These are phyloP conservation scores for Rutilus rutilus DNA, from an alignment of 2,113 vertebrate genomes.

Conservation along the genomic window DNA sequence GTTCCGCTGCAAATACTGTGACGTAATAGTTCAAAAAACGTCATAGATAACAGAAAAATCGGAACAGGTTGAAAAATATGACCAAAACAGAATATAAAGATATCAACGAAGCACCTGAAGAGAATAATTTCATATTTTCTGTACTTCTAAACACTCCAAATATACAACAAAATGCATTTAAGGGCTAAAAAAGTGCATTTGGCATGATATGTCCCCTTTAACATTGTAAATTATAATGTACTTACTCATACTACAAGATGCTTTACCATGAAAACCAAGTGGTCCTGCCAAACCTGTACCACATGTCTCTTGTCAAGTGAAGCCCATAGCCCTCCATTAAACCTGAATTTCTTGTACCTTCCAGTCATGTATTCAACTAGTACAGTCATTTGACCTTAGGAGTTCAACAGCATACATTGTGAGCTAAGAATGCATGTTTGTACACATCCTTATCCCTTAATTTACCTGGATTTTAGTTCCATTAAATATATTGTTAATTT, in stretches of 20 bases:
- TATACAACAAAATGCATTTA: too few species aligned
- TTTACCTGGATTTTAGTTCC: neutral
- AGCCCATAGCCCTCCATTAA: neutral
- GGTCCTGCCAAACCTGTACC: conserved; percentile 1
- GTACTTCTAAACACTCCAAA: too few species aligned
- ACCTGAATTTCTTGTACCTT: conserved; percentile 21
- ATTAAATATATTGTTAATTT: neutral
- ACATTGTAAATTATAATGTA: neutral
- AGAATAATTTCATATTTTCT: too few species aligned
- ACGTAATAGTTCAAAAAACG: too few species aligned
- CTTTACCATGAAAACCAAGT: neutral
- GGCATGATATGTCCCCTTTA: too few species aligned
- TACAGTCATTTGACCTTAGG: neutral
- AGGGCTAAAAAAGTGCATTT: too few species aligned
- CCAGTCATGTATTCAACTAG: neutral
- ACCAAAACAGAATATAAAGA: too few species aligned
- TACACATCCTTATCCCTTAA: neutral
- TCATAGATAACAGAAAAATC: too few species aligned
- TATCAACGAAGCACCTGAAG: too few species aligned
- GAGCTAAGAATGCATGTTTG: neutral
- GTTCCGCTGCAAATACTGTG: too few species aligned
- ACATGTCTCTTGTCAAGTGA: neutral
- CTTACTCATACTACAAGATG: neutral
- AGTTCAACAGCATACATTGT: neutral
- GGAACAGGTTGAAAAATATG: too few species aligned